Evolutionary conservation across 2,113 vertebrate genomes (phyloP).

Genomic region (Ascaphus truei): DNA sequence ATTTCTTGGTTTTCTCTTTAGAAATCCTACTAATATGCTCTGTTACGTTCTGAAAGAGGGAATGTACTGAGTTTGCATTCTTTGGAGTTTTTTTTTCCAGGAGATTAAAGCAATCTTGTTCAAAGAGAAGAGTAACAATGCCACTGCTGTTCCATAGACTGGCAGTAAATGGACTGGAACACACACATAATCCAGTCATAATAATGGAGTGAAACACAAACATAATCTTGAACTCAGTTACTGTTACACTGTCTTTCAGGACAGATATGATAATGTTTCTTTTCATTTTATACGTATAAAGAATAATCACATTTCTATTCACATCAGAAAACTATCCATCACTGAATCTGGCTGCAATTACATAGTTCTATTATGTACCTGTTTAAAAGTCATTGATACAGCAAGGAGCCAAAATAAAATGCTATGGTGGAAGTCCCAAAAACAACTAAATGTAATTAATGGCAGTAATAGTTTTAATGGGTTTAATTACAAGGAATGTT

Average conservation of each 20-base stretch:
- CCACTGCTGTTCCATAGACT: not conserved
- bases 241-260: not conserved
- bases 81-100: not conserved
- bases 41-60: too few relatives aligned
- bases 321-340: not conserved
- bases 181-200: not conserved
- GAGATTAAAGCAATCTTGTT: not conserved
- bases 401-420: too few relatives aligned
- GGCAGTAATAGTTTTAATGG: too few relatives aligned
- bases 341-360: not conserved
- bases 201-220: not conserved
- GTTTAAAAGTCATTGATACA: too few relatives aligned
- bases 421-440: too few relatives aligned
- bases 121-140: not conserved
- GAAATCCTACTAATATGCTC: too few relatives aligned
- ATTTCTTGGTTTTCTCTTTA: too few relatives aligned
- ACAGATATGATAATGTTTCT: not conserved
- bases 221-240: not conserved
- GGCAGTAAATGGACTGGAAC: not conserved
- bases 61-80: not conserved
- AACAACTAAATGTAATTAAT: too few relatives aligned
- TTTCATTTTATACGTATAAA: not conserved
- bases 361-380: too few relatives aligned
- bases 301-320: not conserved
- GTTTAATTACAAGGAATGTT: too few relatives aligned